Evolutionary conservation across 2,888 invertebrate species (phyloP).

Genomic region (Strigamia crassipes): DNA sequence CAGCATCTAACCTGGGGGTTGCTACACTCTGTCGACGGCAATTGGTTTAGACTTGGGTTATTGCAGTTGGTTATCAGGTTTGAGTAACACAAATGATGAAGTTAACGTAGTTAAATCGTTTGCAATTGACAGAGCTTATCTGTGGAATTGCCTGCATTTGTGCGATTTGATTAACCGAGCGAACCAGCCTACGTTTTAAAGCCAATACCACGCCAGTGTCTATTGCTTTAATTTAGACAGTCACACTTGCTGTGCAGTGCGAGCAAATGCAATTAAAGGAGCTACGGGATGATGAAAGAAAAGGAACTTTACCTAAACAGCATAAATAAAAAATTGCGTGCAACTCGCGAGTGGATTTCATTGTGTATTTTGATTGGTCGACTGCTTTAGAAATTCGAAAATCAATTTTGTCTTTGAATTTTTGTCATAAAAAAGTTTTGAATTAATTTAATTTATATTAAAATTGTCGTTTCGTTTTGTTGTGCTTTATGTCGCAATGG

Average conservation of each 20-base stretch:
- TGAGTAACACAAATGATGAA: not conserved
- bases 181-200: too few species aligned
- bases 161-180: constrained; percentile 1
- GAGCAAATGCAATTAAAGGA: not conserved
- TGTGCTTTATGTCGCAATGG: too few species aligned
- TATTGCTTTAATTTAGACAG: not conserved
- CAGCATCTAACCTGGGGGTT: too few species aligned
- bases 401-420: too few species aligned
- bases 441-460: too few species aligned
- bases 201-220: not conserved
- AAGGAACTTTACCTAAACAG: not conserved
- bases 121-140: not conserved
- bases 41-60: too few species aligned
- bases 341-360: not conserved
- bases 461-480: too few species aligned
- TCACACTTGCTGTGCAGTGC: not conserved
- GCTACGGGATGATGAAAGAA: not conserved
- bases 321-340: too few species aligned
- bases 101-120: not conserved
- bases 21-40: too few species aligned
- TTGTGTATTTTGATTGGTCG: too few species aligned
- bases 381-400: too few species aligned
- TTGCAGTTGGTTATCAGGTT: not conserved
- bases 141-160: not conserved
- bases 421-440: too few species aligned